Evolutionary conservation across 2,888 invertebrate genomes (phyloP).

Genomic region (Epinotia nisella): DNA sequence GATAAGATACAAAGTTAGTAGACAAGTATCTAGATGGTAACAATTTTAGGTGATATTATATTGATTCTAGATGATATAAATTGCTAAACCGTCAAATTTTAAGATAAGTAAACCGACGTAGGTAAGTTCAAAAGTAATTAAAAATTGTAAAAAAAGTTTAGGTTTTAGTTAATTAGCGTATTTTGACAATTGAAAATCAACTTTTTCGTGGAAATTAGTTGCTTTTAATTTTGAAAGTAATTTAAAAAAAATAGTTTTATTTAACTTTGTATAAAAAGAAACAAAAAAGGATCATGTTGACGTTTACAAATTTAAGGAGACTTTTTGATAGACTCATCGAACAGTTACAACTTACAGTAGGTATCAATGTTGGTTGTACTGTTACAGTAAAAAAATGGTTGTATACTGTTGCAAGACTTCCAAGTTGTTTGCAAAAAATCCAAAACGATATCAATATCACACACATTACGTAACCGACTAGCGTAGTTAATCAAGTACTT

Average conservation of each 20-base stretch:
- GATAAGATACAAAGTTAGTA: slow-evolving; percentile 26
- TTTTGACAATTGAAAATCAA: not conserved
- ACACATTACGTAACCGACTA: slow-evolving; percentile 7
- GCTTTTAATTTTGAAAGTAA: not conserved
- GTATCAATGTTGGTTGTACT: too few relatives aligned
- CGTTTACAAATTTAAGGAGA: too few relatives aligned
- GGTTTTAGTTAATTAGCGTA: too few relatives aligned
- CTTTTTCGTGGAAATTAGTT: not conserved
- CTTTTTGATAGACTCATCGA: too few relatives aligned
- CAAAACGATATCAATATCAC: slow-evolving; percentile 4
- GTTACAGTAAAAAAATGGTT: not conserved
- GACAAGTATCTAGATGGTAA: not conserved
- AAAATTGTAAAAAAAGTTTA: not conserved
- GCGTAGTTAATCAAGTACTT: slow-evolving; percentile 8
- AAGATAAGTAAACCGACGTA: not conserved
- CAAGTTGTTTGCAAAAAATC: not conserved
- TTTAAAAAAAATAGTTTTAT: too few relatives aligned
- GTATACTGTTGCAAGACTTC: not conserved
- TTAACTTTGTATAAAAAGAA: too few relatives aligned
- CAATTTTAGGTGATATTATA: not conserved
- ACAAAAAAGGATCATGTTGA: too few relatives aligned
- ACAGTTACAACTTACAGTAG: not conserved
- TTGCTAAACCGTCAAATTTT: too few relatives aligned
- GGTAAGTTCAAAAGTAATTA: too few relatives aligned
- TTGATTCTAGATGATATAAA: not conserved